Evolutionary conservation across 1,140 invertebrate genomes (phyloP), one percentile per base, ranked within the genome.

Genomic region (Diploscapter pachys): DNA sequence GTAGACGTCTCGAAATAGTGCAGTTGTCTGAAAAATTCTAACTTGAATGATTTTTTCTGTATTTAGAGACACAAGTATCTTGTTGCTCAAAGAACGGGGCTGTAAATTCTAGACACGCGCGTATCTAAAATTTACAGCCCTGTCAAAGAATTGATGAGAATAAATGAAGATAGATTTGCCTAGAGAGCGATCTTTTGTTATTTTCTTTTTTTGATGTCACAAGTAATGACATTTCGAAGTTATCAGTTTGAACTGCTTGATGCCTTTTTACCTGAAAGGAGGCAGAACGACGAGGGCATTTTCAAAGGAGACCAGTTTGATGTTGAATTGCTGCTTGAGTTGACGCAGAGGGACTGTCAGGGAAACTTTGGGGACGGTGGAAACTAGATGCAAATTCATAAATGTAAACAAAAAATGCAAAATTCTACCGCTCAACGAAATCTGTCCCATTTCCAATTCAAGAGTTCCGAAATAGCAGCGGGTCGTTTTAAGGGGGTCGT

Each of bases 231-330:
- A 31, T 31, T 31, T 1, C 31, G 31, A 31, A 31, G 31, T 31
- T 31, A 31, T 31, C 31, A 31, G 31, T 31, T 31, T 31, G 31
- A 31, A 31, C 31, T 31, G 31, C 31, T 31, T 31, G 31, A 31
- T 31, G 31, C 31, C 31, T 31, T 31, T 31, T 31, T 31, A 31
- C 31, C 31, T 78, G 69, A 86, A 86, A 9, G 83, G 80, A 49
- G 76, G 67, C 56, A 98, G 87, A 80, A 96, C 92, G 49, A 99
- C 93, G 9, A 91, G 89, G 3, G 95, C 96, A 87, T 98, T 94
- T 88, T 98, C 96, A 87, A 99, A 99, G 80, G 92, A 92, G 55
- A 98, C 93, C 5, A 98, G 87, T 50, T 92, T 93, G 4, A 96
- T 89, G 2, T 93, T 92, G 55, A 96, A 88, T 77, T 92, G 91